Evolutionary conservation across 2,797 vertebrate species (phyloP), one percentile per base, ranked within the genome.

Genomic region (Columba guinea): DNA sequence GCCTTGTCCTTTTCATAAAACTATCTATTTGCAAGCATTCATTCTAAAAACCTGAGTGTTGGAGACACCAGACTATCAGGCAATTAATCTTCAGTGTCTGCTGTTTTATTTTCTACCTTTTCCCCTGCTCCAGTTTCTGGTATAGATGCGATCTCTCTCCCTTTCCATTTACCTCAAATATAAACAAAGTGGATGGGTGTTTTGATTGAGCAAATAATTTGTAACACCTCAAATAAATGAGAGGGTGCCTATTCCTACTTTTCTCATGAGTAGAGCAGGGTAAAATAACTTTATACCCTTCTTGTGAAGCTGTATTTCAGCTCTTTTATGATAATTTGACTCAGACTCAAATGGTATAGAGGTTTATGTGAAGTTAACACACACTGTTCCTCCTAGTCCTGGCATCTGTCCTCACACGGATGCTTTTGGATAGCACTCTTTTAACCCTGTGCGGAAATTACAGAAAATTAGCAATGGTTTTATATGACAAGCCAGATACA

Each of bases 371-470:
- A 24, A 59, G 22, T 78, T 71, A 86, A 75, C 87, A 71, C 9
- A 71, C 21, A 46, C 21, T 3, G 2, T 83, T 21, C 26, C 30
- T 73, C 46, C 92, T 74, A 68, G 19, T 73, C 41, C 68, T 67
- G 67, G 56, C 51, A 64, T 74, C 35, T 84, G 49, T 60, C 60
- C 91, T 93, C 82, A 73, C n/a, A 64, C 0, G 1, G 20, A 39
- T 60, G 71, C 39, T 90, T 94, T 90, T 52, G 23, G 46, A 89
- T 37, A 92, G 11, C 15, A 44, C 76, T 84, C 75, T 94, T 94
- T 96, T 90, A 94, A 60, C 27, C 70, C 56, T 58, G 41, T 81
- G 64, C 34, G 24, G 24, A 95, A 92, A 91, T 91, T 63, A 69
- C 39, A 79, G 70, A 95, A 94, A 87, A 90, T 87, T 82, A 62